These are phyloP conservation scores for Lutjanus erythropterus DNA, from an alignment of 2,113 vertebrate species.

Conservation along the genomic window DNA sequence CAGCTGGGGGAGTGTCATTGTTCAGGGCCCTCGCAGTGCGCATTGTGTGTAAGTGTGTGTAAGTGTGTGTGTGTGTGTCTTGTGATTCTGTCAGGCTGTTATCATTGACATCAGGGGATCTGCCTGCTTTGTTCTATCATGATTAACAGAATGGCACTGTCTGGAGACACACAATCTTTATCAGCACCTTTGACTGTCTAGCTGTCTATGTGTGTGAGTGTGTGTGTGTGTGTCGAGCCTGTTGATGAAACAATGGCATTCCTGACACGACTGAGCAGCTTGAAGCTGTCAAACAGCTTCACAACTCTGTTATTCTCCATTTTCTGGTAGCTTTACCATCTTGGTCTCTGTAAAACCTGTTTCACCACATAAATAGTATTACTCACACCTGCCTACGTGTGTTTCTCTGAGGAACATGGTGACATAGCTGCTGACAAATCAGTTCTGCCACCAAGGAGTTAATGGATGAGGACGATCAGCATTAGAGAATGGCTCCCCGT, in stretches of 20 bases:
- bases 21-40: conserved; percentile 28
- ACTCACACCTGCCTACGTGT: conserved; percentile 21
- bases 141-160: conserved; percentile 67
- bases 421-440: conserved; percentile 41
- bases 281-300: conserved; percentile 56
- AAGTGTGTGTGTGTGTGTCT: conserved; percentile 37
- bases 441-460: conserved; percentile 7
- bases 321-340: conserved; percentile 1
- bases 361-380: conserved; percentile 31
- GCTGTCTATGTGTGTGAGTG: not conserved
- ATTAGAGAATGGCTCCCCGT: conserved; percentile 9
- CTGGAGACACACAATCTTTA: conserved; percentile 49
- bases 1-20: conserved; percentile 72
- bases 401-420: not conserved
- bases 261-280: conserved; percentile 31
- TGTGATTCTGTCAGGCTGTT: conserved; percentile 58
- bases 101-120: conserved; percentile 70
- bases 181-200: conserved; percentile 57
- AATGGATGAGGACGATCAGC: conserved; percentile 34
- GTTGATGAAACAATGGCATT: conserved; percentile 64
- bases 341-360: conserved; percentile 59
- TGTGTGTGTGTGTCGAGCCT: conserved; percentile 7
- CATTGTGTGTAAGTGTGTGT: conserved; percentile 12
- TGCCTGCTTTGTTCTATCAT: conserved; percentile 66
- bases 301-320: conserved; percentile 9